Evolutionary conservation across 2,888 invertebrate genomes (phyloP).

Genomic region (Sturmia bella): DNA sequence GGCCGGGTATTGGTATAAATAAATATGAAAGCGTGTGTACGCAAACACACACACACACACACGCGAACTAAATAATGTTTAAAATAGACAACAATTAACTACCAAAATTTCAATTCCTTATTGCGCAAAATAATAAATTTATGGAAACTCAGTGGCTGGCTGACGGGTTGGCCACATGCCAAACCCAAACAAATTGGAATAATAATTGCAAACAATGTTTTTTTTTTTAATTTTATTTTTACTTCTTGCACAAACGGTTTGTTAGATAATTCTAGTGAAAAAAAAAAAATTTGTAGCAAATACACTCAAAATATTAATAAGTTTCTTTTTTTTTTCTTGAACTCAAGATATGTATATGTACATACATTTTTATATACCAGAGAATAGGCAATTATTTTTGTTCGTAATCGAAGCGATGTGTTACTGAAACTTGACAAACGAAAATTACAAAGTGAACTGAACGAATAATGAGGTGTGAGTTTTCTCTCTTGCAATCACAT

Average conservation of each 20-base stretch:
- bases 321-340: background rate
- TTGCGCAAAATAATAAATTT: constrained; percentile 57
- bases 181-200: constrained; percentile 52
- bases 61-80: constrained; percentile 32
- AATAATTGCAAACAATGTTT: constrained; percentile 34
- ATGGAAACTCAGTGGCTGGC: constrained; percentile 32
- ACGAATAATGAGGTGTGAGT: constrained; percentile 60
- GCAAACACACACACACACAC: background rate
- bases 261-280: background rate
- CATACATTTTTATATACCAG: background rate
- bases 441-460: constrained; percentile 54
- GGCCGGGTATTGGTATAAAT: no score
- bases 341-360: background rate
- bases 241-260: background rate
- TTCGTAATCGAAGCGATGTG: background rate
- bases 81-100: constrained; percentile 40
- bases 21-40: background rate
- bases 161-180: constrained; percentile 41
- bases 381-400: no score
- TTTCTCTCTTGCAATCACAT: background rate
- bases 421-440: constrained; percentile 12
- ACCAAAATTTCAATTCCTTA: constrained; percentile 58
- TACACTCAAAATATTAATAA: constrained; percentile 21
- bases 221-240: background rate
- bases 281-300: constrained; percentile 20